Percentiles rank a stretch among this genome's conserved stretches.
phyloP scores from a whole-genome alignment of 2,113 vertebrate species.

The Stigmatopora nigra region DNA sequence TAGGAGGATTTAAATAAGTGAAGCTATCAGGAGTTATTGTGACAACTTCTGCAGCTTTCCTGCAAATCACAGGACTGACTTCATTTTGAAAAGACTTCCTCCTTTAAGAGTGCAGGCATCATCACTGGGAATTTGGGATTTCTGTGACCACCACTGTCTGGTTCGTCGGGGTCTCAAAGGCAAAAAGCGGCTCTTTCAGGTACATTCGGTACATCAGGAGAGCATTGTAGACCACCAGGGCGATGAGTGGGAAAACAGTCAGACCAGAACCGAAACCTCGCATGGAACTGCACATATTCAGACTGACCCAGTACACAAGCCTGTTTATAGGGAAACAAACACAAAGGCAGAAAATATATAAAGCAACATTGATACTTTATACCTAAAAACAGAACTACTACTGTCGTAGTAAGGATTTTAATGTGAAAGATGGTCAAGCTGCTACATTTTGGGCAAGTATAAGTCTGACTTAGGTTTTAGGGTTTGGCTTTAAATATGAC shows the following conservation, averaged over 20 bases:
- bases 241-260: slow-evolving; percentile 66
- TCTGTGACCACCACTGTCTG: slow-evolving; percentile 34
- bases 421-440: neutral
- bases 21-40: slow-evolving; percentile 57
- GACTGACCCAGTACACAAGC: slow-evolving; percentile 66
- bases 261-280: slow-evolving; percentile 71
- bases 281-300: slow-evolving; percentile 62
- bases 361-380: neutral
- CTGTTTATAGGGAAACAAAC: slow-evolving; percentile 37
- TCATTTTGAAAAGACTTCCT: slow-evolving; percentile 63
- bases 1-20: slow-evolving; percentile 55
- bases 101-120: slow-evolving; percentile 44
- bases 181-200: slow-evolving; percentile 50
- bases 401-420: no score
- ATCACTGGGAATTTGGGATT: slow-evolving; percentile 33
- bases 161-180: slow-evolving; percentile 20
- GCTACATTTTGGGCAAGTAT: neutral
- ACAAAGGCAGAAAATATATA: neutral
- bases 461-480: slow-evolving; percentile 2
- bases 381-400: neutral
- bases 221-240: slow-evolving; percentile 65
- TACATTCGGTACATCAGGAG: slow-evolving; percentile 61
- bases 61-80: slow-evolving; percentile 68
- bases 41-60: slow-evolving; percentile 57
- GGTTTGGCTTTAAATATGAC: slow-evolving; percentile 37